Evolutionary conservation across 2,888 invertebrate genomes (phyloP).

Genomic region (Limnephilus lunatus): DNA sequence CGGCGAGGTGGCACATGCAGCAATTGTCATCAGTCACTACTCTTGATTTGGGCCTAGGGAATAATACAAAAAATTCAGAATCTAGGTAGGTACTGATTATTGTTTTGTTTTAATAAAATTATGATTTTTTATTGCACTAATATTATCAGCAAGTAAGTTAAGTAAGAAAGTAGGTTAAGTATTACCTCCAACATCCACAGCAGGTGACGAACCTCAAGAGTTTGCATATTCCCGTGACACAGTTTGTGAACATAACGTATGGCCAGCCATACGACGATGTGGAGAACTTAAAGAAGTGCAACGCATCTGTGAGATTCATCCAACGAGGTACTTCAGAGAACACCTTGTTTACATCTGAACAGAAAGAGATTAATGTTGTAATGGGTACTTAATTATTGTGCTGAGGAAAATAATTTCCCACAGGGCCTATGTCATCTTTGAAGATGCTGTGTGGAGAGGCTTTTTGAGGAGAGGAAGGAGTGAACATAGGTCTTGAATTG

Average conservation of each 20-base stretch:
- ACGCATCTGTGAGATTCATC: conserved; percentile 88
- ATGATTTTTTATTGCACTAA: no score
- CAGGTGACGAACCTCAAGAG: conserved; percentile 83
- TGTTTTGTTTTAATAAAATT: background rate
- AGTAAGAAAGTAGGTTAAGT: conserved; percentile 45
- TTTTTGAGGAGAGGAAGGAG: no score
- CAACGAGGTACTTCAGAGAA: conserved; percentile 84
- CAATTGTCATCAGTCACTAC: conserved; percentile 92
- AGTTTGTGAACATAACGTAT: conserved; percentile 87
- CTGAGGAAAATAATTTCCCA: no score
- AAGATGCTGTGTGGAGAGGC: no score
- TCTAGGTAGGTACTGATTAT: background rate
- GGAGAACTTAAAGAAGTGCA: conserved; percentile 88
- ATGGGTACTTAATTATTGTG: background rate
- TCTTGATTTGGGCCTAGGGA: conserved; percentile 76
- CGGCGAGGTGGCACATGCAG: conserved; percentile 91
- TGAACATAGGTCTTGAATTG: no score
- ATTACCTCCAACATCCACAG: conserved; percentile 84
- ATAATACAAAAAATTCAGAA: background rate
- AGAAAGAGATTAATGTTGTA: background rate
- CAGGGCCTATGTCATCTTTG: no score
- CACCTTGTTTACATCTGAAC: conserved; percentile 75
- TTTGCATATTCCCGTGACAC: conserved; percentile 86
- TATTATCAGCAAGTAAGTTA: background rate
- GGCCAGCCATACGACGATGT: conserved; percentile 94